These are phyloP conservation scores for Lonchura striata DNA, from an alignment of 2,113 vertebrate genomes.

Conservation along the genomic window DNA sequence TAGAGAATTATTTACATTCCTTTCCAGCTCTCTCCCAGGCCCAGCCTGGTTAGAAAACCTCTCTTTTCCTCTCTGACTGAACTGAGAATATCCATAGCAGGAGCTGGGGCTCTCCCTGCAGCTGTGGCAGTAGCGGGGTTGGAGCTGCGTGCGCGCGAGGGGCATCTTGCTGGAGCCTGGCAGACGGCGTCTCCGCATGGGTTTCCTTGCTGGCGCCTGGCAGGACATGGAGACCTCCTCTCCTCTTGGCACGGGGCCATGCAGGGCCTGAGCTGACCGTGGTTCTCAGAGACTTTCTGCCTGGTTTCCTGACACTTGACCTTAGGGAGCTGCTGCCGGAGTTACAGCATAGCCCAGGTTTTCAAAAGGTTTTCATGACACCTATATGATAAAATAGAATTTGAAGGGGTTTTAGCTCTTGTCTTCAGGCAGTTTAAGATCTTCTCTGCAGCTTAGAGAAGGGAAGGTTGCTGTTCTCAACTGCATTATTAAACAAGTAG, in stretches of 20 bases:
- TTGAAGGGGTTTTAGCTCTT: not conserved
- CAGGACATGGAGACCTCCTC: not conserved
- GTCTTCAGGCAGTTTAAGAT: not conserved
- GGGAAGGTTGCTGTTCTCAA: not conserved
- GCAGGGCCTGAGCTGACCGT: not conserved
- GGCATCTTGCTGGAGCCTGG: not conserved
- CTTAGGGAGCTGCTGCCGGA: rapidly evolving
- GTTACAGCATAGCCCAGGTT: not conserved
- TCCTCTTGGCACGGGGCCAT: not conserved
- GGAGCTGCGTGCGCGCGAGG: rapidly evolving
- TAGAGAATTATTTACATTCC: no score
- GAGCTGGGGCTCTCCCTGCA: not conserved
- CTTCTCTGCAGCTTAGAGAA: not conserved
- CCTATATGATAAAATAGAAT: not conserved
- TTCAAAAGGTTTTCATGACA: not conserved
- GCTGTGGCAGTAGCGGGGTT: not conserved
- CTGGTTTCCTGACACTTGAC: not conserved
- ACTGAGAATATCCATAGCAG: not conserved
- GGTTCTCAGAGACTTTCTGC: not conserved
- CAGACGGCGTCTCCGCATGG: rapidly evolving
- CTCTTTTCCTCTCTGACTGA: no score
- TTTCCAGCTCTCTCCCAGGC: no score
- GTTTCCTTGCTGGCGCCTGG: not conserved
- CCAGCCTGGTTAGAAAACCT: no score
- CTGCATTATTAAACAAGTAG: not conserved